Evolutionary conservation across 92 coral and sea anemone species (phyloP), one percentile per base, ranked within the genome.

Genomic region (Heteractis magnifica): DNA sequence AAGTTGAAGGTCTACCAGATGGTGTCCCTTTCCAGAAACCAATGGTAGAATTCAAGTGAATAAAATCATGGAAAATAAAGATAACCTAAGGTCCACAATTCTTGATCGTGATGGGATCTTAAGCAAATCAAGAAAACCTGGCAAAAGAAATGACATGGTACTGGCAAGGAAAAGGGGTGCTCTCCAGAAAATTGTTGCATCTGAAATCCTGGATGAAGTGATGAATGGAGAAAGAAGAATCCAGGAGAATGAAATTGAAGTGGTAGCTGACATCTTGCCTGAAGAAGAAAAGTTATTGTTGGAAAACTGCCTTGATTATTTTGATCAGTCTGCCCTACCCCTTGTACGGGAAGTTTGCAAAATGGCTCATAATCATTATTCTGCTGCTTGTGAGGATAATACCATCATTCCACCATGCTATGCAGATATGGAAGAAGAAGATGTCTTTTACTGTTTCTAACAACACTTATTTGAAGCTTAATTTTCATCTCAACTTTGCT

Each of bases 1-100:
- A 51, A 52, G 80, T 77, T 51, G 80, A 52, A n/a, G 80, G 80
- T n/a, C n/a, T 52, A n/a, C 78, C 80, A 50, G 80, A 51, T 15
- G 80, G 80, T 15, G 56, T 77, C 5, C 80, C 80, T 7, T 77
- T 77, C 80, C 80, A 77, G 34, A 77, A 77, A 51, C 80, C 80
- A 13, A 77, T 50, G 80, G 80, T 52, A 23, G 34, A 9, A 11
- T 5, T 18, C 80, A 77, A 18, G 23, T 77, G 20, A 44, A n/a
- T 16, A 77, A 77, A 77, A 77, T 77, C 20, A 77, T 77, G 80
- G 59, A 77, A 56, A 50, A n/a, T 56, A 77, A 77, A 77, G 80
- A 77, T 51, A 23, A n/a, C 62, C 4, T 44, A n/a, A 77, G 60
- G 80, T 77, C 52, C 60, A 52, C 3, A 52, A 77, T 77, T 21